A percentile compares a stretch with the other conserved stretches of the same genome.
These are phyloP conservation scores for Labrus mixtus DNA, from an alignment of 2,113 vertebrate species.

Conservation along the genomic window DNA sequence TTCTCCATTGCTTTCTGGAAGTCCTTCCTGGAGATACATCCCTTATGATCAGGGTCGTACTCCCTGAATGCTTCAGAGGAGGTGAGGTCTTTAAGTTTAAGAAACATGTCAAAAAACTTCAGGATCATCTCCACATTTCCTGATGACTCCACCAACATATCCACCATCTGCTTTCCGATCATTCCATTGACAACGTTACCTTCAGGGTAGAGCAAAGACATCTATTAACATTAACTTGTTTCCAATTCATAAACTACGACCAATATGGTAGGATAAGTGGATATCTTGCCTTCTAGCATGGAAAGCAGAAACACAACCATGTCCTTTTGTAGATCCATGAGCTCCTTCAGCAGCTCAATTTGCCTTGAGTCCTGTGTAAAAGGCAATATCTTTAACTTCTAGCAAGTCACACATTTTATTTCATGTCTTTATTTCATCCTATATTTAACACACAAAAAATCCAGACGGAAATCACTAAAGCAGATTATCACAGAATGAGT, in stretches of 20 bases:
- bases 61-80: constrained; percentile 92
- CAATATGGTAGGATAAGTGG: neutral
- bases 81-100: constrained; percentile 95
- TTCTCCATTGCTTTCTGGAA: constrained; percentile 96
- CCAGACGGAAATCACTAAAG: too few species aligned
- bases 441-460: too few species aligned
- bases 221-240: neutral
- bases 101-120: constrained; percentile 97
- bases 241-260: neutral
- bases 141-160: constrained; percentile 97
- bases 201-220: constrained; percentile 55
- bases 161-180: constrained; percentile 98
- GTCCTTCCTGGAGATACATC: constrained; percentile 92
- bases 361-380: constrained; percentile 91
- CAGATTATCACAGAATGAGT: too few species aligned
- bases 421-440: too few species aligned
- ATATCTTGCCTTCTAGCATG: constrained; percentile 92
- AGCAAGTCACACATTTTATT: too few species aligned
- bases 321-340: constrained; percentile 98
- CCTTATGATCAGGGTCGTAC: constrained; percentile 91
- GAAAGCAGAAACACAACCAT: constrained; percentile 98
- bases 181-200: constrained; percentile 96
- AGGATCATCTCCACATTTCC: constrained; percentile 97
- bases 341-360: constrained; percentile 92
- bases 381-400: neutral